phyloP scores from a whole-genome alignment of 2,797 vertebrate genomes.

The Ptychadena robeensis region DNA sequence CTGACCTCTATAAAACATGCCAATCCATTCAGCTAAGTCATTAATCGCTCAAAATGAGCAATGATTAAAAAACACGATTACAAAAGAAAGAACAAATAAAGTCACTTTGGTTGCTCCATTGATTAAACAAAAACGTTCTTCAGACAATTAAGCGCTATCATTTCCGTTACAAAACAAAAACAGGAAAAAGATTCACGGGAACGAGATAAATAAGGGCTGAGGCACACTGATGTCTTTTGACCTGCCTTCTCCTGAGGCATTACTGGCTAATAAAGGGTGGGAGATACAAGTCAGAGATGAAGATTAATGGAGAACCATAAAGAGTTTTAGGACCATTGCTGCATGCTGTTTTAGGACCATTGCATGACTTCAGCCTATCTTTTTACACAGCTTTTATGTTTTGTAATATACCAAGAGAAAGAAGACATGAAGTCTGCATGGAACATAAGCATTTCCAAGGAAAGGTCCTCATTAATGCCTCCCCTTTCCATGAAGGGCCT shows the following conservation, averaged over 20 bases:
- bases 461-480: too few relatives aligned
- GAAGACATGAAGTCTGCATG: too few relatives aligned
- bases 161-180: background rate
- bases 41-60: background rate
- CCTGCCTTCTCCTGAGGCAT: too few relatives aligned
- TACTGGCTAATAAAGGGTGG: too few relatives aligned
- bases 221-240: too few relatives aligned
- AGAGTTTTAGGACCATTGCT: too few relatives aligned
- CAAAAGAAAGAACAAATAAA: background rate
- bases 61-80: background rate
- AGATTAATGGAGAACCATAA: background rate
- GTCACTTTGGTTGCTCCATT: constrained; percentile 11
- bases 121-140: background rate
- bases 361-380: too few relatives aligned
- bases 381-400: too few relatives aligned
- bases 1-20: background rate
- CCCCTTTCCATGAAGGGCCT: background rate
- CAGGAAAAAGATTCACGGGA: background rate
- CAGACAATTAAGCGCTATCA: background rate
- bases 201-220: background rate
- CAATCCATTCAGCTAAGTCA: background rate
- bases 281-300: background rate
- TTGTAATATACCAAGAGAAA: too few relatives aligned
- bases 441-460: too few relatives aligned
- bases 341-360: too few relatives aligned